Conservation (phyloP, 1,140 invertebrate species). For the Cotesia vestalis region DNA sequence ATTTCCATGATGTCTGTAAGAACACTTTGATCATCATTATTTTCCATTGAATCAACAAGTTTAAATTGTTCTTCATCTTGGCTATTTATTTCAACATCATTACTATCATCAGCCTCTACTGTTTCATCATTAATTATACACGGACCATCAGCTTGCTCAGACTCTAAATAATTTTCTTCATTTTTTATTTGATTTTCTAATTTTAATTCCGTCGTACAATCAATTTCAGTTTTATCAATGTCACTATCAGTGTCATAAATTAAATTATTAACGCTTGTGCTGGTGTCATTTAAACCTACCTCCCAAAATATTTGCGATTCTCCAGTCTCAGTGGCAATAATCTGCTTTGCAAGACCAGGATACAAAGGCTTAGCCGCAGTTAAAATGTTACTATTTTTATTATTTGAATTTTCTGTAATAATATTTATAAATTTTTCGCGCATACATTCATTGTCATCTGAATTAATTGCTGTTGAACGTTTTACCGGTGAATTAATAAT, state of each 20-base stretch:
- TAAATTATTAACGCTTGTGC: conserved; percentile 30
- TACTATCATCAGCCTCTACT: too few species aligned
- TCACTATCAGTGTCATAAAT: conserved; percentile 21
- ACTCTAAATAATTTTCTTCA: background rate
- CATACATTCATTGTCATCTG: conserved; percentile 49
- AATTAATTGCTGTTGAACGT: conserved; percentile 35
- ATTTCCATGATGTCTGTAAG: background rate
- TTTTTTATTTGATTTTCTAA: conserved; percentile 21
- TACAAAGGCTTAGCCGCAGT: conserved; percentile 52
- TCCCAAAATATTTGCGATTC: conserved; percentile 63
- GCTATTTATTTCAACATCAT: too few species aligned
- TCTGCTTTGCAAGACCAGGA: conserved; percentile 68
- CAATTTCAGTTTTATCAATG: background rate
- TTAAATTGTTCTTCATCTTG: too few species aligned
- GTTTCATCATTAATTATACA: background rate
- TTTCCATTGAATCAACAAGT: background rate
- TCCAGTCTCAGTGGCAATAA: conserved; percentile 63
- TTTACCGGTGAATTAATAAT: conserved; percentile 45
- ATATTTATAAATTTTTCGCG: conserved; percentile 52
- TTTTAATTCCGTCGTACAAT: background rate
- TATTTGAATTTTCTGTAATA: conserved; percentile 53
- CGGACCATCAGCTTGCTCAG: background rate
- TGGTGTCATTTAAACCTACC: conserved; percentile 59
- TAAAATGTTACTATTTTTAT: conserved; percentile 46
- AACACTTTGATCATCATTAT: background rate